These are phyloP conservation scores for Diplodus puntazzo DNA, from an alignment of 2,797 vertebrate species.

Conservation along the genomic window DNA sequence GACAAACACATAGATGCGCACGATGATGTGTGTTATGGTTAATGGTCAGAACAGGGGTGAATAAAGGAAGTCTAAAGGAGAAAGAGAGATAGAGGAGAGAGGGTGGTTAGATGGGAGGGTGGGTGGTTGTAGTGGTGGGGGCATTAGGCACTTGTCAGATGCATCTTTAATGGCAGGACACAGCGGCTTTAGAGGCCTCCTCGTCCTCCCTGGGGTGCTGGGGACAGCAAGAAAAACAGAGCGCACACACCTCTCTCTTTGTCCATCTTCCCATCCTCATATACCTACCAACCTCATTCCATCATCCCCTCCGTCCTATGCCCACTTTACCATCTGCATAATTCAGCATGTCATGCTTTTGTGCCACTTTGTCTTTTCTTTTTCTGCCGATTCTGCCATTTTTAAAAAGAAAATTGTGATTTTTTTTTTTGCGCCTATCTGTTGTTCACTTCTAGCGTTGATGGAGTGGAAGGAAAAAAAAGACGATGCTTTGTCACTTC, in stretches of 20 bases:
- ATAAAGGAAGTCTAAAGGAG: slow-evolving; percentile 48
- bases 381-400: slow-evolving; percentile 75
- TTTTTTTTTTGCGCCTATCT: slow-evolving; percentile 40
- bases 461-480: slow-evolving; percentile 66
- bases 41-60: slow-evolving; percentile 66
- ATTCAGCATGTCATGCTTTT: slow-evolving; percentile 82
- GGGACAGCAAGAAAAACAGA: slow-evolving; percentile 79
- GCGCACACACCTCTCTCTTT: slow-evolving; percentile 61
- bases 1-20: slow-evolving; percentile 55
- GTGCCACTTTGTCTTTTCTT: slow-evolving; percentile 76
- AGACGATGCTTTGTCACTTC: slow-evolving; percentile 73
- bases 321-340: slow-evolving; percentile 81
- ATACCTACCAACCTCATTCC: slow-evolving; percentile 53
- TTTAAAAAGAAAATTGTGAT: slow-evolving; percentile 8
- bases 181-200: slow-evolving; percentile 67
- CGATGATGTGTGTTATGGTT: slow-evolving; percentile 54
- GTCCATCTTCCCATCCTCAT: slow-evolving; percentile 73
- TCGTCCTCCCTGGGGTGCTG: slow-evolving; percentile 76
- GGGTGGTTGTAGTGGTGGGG: slow-evolving; percentile 45
- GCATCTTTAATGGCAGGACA: slow-evolving; percentile 81
- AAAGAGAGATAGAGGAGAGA: slow-evolving; percentile 36
- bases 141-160: slow-evolving; percentile 74
- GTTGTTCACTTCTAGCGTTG: slow-evolving; percentile 67
- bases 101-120: background rate
- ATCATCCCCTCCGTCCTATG: slow-evolving; percentile 65